phyloP scores from a whole-genome alignment of 92 coral and sea anemone genomes.

The Heliopora coerulea region DNA sequence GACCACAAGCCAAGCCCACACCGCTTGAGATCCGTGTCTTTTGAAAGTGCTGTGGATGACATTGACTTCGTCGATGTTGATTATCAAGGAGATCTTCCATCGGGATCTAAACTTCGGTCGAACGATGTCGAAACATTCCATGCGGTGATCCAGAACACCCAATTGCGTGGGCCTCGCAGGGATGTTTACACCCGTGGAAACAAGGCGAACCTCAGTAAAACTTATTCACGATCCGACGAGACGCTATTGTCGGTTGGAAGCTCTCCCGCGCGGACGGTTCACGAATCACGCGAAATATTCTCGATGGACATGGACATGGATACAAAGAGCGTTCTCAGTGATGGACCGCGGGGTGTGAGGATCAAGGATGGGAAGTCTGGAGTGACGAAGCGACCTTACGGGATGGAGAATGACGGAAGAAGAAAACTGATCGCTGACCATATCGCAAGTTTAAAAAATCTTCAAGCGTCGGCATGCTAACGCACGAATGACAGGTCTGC shows the following conservation, averaged over 20 bases:
- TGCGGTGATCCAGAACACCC: constrained; percentile 40
- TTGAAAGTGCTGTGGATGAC: constrained; percentile 22
- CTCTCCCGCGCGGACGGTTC: neutral
- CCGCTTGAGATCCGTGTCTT: constrained; percentile 22
- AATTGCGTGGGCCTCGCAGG: constrained; percentile 21
- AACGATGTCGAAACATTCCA: constrained; percentile 41
- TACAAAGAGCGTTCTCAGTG: constrained; percentile 17
- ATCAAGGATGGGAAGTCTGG: too few relatives aligned
- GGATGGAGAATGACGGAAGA: neutral
- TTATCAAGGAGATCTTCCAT: neutral
- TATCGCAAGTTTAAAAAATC: constrained; percentile 73
- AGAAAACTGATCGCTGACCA: constrained; percentile 63
- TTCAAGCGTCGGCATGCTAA: constrained; percentile 94
- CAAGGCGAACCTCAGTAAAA: constrained; percentile 1
- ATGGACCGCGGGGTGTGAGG: neutral
- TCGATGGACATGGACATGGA: constrained; percentile 31
- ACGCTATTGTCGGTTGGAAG: neutral
- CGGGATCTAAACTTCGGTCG: neutral
- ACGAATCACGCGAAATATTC: constrained; percentile 33
- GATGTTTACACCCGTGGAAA: constrained; percentile 18
- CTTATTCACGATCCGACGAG: constrained; percentile 22
- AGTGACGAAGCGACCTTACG: neutral
- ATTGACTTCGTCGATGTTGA: neutral
- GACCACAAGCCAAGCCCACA: neutral
- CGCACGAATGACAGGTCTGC: too few relatives aligned